Evolutionary conservation across 2,797 vertebrate species (phyloP).

Genomic region (Zalophus californianus): DNA sequence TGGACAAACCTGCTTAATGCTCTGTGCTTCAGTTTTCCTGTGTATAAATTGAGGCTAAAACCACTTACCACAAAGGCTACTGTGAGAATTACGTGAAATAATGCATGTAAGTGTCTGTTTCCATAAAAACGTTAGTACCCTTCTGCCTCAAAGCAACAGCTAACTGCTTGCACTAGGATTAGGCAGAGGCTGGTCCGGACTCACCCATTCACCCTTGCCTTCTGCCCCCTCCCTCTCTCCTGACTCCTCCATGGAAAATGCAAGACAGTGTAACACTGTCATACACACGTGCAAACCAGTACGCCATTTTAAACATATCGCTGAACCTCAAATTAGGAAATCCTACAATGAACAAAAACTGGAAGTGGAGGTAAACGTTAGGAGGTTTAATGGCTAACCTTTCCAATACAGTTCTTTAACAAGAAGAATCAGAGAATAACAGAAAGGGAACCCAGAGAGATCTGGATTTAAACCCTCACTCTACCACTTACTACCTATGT

Average conservation of each 20-base stretch:
- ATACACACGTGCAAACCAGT: background rate
- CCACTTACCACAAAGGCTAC: background rate
- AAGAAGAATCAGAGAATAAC: background rate
- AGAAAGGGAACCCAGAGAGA: background rate
- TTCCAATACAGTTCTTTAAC: constrained; percentile 8
- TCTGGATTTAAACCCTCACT: constrained; percentile 10
- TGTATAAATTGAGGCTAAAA: background rate
- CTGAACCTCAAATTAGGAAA: constrained; percentile 27
- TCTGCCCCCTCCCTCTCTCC: background rate
- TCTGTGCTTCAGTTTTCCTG: background rate
- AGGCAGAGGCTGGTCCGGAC: background rate
- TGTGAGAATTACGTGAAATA: background rate
- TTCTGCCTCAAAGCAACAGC: background rate
- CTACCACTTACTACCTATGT: background rate
- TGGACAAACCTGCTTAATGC: constrained; percentile 27
- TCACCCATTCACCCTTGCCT: too few species aligned
- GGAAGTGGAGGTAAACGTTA: background rate
- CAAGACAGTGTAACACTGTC: background rate
- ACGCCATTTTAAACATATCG: background rate
- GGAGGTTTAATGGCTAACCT: background rate
- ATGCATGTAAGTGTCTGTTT: background rate
- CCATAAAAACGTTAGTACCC: background rate
- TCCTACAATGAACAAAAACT: background rate
- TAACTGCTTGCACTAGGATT: background rate
- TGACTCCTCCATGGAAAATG: background rate